Percentiles rank a stretch among this genome's conserved stretches.
These are phyloP conservation scores for Araneus ventricosus DNA, from an alignment of 1,140 invertebrate genomes.

Conservation along the genomic window DNA sequence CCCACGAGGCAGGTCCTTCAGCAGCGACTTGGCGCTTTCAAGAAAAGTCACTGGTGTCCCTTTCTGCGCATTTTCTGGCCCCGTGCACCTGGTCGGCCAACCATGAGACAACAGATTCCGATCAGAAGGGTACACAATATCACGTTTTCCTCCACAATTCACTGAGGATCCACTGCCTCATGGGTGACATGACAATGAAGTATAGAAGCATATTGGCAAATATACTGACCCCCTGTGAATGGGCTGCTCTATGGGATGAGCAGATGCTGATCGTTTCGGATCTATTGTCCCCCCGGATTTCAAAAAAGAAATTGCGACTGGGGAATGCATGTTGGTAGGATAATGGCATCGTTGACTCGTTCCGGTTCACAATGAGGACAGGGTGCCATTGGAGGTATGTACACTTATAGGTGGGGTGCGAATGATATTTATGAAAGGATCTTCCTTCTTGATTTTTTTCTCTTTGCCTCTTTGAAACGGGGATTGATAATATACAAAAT, in stretches of 20 bases:
- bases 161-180: not conserved
- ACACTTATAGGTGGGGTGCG: not conserved
- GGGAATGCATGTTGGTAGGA: not conserved
- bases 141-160: not conserved
- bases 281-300: not conserved
- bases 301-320: not conserved
- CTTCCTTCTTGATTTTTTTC: not conserved
- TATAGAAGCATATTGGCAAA: conserved; percentile 47
- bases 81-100: conserved; percentile 16
- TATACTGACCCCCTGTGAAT: not conserved
- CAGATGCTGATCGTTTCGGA: conserved; percentile 18
- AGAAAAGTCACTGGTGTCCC: not conserved
- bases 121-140: conserved; percentile 45
- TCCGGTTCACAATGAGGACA: not conserved
- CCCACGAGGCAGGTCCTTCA: not conserved
- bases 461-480: not conserved
- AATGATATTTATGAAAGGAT: not conserved
- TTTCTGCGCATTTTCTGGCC: not conserved
- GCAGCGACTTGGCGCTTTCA: not conserved
- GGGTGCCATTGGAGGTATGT: not conserved
- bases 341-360: not conserved
- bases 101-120: not conserved
- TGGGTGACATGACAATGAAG: conserved; percentile 32
- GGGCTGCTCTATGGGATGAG: conserved; percentile 47
- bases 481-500: too few species aligned